Conservation (phyloP, 2,113 vertebrate genomes). For the Dicrurus megarhynchus region DNA sequence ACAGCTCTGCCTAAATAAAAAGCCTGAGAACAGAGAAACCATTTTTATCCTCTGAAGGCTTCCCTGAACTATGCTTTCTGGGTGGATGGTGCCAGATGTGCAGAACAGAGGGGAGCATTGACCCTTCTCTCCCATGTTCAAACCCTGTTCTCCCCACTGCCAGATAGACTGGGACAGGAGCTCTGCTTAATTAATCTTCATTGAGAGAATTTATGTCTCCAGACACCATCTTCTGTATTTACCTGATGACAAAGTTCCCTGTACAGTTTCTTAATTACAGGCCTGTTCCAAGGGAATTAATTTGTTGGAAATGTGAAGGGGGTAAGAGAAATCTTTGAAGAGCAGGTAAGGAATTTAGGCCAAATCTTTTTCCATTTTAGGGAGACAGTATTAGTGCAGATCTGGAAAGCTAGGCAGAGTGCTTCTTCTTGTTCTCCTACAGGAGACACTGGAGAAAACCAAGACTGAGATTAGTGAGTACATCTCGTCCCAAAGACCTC, state of each 20-base stretch:
- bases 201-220: conserved; percentile 54
- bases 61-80: not conserved
- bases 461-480: not conserved
- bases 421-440: not conserved
- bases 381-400: not conserved
- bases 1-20: not conserved
- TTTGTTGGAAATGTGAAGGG: not conserved
- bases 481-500: not conserved
- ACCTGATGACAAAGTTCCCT: conserved; percentile 56
- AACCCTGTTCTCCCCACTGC: not conserved
- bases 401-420: not conserved
- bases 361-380: not conserved
- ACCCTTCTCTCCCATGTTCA: not conserved
- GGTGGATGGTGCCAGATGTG: not conserved
- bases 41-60: not conserved
- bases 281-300: conserved; percentile 48
- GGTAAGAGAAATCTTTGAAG: not conserved
- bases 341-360: not conserved
- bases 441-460: not conserved
- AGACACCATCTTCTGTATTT: conserved; percentile 65
- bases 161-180: not conserved
- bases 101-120: fast-evolving
- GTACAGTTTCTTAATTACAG: conserved; percentile 67
- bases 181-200: conserved; percentile 62
- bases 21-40: not conserved